Percentiles rank a stretch among this genome's conserved stretches.
Conservation (phyloP, 2,888 invertebrate species). For the Synanthedon myopaeformis region DNA sequence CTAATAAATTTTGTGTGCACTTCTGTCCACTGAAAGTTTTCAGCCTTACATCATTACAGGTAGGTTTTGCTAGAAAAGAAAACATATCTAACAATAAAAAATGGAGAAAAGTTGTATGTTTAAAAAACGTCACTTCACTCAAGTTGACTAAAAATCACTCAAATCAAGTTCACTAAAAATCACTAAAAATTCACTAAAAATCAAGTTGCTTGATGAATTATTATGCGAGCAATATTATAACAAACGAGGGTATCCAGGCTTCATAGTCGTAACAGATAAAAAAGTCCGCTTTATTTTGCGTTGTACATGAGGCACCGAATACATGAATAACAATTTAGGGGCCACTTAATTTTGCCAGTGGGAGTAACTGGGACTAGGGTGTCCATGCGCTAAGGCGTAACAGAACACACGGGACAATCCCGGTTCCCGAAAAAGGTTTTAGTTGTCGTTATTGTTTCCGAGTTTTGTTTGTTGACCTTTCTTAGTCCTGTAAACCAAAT, state of each 20-base stretch:
- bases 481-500: background rate
- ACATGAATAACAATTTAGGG: constrained; percentile 20
- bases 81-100: too few relatives aligned
- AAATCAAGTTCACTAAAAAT: too few relatives aligned
- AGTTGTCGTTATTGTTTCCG: constrained; percentile 11
- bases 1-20: too few relatives aligned
- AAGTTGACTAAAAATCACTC: too few relatives aligned
- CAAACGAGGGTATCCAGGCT: background rate
- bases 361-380: constrained; percentile 10
- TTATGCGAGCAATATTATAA: background rate
- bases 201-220: background rate
- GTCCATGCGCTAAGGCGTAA: constrained; percentile 6
- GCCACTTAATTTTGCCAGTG: constrained; percentile 17
- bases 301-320: constrained; percentile 14
- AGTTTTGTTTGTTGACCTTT: constrained; percentile 2
- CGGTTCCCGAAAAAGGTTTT: constrained; percentile 9
- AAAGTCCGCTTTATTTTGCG: constrained; percentile 11
- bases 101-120: too few relatives aligned
- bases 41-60: too few relatives aligned
- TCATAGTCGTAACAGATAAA: constrained; percentile 7
- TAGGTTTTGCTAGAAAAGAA: too few relatives aligned
- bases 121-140: background rate
- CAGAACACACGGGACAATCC: constrained; percentile 5
- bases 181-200: too few relatives aligned
- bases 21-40: too few relatives aligned